Percentiles rank a stretch among this genome's conserved stretches.
These are phyloP conservation scores for Pseudomyrmex dendroicus DNA, from an alignment of 1,140 invertebrate genomes.

Conservation along the genomic window DNA sequence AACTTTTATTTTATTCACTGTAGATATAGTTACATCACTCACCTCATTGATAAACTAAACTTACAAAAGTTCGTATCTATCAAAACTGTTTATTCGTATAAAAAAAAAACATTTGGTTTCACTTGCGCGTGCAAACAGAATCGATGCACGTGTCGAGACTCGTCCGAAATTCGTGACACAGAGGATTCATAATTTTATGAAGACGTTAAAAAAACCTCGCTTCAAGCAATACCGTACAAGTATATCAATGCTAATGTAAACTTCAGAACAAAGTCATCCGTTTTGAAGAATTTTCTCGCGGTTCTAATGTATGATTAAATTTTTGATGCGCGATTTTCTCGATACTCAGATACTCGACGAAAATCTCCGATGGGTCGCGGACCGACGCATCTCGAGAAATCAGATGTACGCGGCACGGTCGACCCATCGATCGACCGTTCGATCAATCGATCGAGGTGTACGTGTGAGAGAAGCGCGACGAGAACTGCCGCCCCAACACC, in stretches of 20 bases:
- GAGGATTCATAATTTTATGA: neutral
- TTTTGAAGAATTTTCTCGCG: neutral
- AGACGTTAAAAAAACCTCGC: neutral
- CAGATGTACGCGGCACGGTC: slow-evolving; percentile 16
- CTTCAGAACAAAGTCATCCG: neutral
- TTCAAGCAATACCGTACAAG: neutral
- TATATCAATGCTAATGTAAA: neutral
- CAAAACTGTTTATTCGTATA: neutral
- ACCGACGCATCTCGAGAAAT: slow-evolving; percentile 20
- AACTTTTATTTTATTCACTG: neutral
- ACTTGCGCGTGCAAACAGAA: slow-evolving; percentile 8
- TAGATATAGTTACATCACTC: slow-evolving; percentile 31
- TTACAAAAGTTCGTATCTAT: slow-evolving; percentile 7
- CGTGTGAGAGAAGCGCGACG: slow-evolving; percentile 60
- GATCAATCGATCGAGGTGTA: slow-evolving; percentile 33
- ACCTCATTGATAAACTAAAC: slow-evolving; percentile 38
- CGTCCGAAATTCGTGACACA: neutral
- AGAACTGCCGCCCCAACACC: slow-evolving; percentile 75
- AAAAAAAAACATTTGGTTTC: slow-evolving; percentile 7
- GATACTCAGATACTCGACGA: neutral
- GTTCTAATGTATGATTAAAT: neutral
- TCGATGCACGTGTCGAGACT: neutral
- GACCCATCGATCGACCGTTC: slow-evolving; percentile 55
- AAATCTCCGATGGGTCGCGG: neutral
- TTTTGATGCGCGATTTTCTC: neutral